These are phyloP conservation scores for Biston betularia DNA, from an alignment of 2,888 invertebrate species.

Conservation along the genomic window DNA sequence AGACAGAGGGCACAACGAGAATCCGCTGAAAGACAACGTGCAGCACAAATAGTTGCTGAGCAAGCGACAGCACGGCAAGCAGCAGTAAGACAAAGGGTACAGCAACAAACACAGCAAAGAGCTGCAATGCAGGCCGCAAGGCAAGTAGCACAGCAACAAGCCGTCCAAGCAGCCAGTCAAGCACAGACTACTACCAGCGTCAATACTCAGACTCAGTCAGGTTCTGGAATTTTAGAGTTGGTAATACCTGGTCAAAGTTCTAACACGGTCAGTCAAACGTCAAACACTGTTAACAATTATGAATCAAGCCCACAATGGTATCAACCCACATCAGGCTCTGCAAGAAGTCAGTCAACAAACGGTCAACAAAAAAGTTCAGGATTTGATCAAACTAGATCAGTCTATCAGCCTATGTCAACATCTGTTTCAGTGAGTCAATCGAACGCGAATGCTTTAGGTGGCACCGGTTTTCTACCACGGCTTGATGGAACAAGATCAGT, in stretches of 20 bases:
- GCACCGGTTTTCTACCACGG: too few relatives aligned
- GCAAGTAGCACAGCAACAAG: constrained; percentile 1
- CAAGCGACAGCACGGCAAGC: background rate
- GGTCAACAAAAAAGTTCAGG: background rate
- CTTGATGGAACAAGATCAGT: background rate
- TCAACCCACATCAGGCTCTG: constrained; percentile 2
- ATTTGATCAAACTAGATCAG: background rate
- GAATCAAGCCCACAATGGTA: background rate
- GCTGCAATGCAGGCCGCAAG: background rate
- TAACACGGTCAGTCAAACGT: background rate
- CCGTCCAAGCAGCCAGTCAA: background rate
- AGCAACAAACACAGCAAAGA: background rate
- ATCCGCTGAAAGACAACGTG: too few relatives aligned
- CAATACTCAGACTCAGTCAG: background rate
- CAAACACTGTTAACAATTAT: constrained; percentile 1
- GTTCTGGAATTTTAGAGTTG: constrained; percentile 1
- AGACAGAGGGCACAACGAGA: background rate
- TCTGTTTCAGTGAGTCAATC: background rate
- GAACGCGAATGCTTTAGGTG: background rate
- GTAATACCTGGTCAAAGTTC: constrained; percentile 2
- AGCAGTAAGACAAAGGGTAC: background rate
- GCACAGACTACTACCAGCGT: background rate
- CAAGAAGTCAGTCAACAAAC: background rate
- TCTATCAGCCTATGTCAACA: background rate
- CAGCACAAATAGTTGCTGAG: background rate